Base-by-base conservation (phyloP, 1,140 invertebrate species). In the Trialeurodes vaporariorum region DNA sequence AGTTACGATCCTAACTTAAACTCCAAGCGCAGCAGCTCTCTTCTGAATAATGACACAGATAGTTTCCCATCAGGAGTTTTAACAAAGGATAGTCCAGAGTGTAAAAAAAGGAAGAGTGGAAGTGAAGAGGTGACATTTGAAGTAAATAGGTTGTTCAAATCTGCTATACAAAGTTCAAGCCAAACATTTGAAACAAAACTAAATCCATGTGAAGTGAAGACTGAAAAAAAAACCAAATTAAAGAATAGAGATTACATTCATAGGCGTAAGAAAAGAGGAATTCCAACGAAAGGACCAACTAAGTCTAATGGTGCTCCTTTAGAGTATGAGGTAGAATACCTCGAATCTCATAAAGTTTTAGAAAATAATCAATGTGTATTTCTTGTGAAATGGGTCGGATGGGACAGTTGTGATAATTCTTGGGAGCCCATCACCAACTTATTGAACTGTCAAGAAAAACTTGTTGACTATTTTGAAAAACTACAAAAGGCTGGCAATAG, bases 361-460 rank as follows among this genome's bases (percentile, higher is more conserved):
- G 58, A 24, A 2, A 65, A 65, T 27, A 70, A 70, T 64, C 34
- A 59, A 17, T 64, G 27, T 1, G 60, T 65, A 27, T 96, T 93
- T 79, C 81, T 85, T 34, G 86, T 96, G 1, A 95, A 96, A 79
- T 96, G 94, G 94, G 84, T 89, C 74, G 86, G 87, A 25, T 96
- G 89, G 84, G 74, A 79, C 59, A 70, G 79, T 2, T 79, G 83
- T 61, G 78, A 84, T 68, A 94, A 92, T 73, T 93, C 91, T 0
- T 96, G 93, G 93, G 94, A 96, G 76, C 90, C 91, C 0, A 76
- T 83, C 22, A 77, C 82, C 1, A 87, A 96, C 80, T 76, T 96
- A 2, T 76, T 79, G 1, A 83, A 88, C 68, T 90, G 87, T 73
- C 68, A 75, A 0, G 78, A 82, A n/a, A 61, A 79, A 1, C 69